Base-by-base conservation (phyloP, 2,113 vertebrate species). In the Noctilio leporinus region DNA sequence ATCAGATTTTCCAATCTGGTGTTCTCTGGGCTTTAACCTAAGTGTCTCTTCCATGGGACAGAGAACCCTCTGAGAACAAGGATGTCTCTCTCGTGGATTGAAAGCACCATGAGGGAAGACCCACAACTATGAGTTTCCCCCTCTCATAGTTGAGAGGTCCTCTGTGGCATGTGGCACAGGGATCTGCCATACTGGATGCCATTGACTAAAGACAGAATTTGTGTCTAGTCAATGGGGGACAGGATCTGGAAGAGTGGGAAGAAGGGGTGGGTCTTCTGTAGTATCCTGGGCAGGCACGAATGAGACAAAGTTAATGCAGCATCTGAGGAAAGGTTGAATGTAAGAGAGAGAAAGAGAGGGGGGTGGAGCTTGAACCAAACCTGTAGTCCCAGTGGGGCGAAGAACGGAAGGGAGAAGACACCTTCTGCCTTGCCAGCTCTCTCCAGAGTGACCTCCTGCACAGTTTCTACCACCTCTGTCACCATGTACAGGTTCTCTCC, bases 401-500 rank as follows among this genome's bases (percentile, higher is more conserved):
- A 96, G 89, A 98, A 16, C 0, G 95, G 82, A 19, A 95, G 28
- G 65, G 59, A 88, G 51, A 98, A 67, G 83, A 65, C 55, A 1
- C 96, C 97, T 0, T 91, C 70, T 1, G 76, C 94, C 47, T 76
- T 38, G 55, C 38, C 91, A 3, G 64, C 80, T 47, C 97, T 95
- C 80, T 95, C 88, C 1, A 95, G 97, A 17, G 9, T 92, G 90
- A 97, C 9, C 8, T 96, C 96, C 84, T 98, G 97, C 1, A 69
- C 83, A 0, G 97, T 67, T 55, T 97, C 97, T 10, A 98, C 51
- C 2, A 96, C 96, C 85, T 98, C 98, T 20, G 94, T 92, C 70
- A 98, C 95, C 89, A 98, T 65, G 0, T 97, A 98, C 4, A 98
- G 64, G 15, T 95, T 35, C 62, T 96, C 88, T 0, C 3, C 33